Evolutionary conservation across 1,140 invertebrate genomes (phyloP), one percentile per base, ranked within the genome.

Genomic region (Saccostrea echinata): DNA sequence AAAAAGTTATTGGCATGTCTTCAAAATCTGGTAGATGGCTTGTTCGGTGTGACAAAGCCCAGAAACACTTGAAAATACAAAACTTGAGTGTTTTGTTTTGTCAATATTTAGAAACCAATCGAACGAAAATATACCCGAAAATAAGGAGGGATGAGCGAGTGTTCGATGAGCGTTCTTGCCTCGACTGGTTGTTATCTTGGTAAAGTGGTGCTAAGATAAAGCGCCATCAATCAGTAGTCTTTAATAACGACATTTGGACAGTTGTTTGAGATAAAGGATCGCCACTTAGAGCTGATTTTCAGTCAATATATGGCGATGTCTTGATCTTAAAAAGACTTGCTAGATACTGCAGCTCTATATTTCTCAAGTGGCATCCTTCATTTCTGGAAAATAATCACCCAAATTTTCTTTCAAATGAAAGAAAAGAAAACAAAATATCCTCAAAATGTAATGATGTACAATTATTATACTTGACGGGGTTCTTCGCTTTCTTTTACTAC

Each of bases 231-330:
- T 76, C 68, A 76, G 68, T 30, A 76, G 27, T 76, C 68, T 76
- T 30, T 76, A 76, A 76, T 76, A 76, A 76, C 68, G 68, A 76
- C 68, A 76, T 76, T 76, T 76, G 68, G 68, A 76, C 68, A 76
- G 68, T 76, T 33, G 24, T 76, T 33, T 3, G 68, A 76, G 68
- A 76, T 76, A 76, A 76, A 27, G 11, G 13, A 16, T 76, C 68
- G 68, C 68, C 68, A 76, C 68, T 76, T 76, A 76, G 30, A 76
- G 68, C 27, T 30, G 68, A 76, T 76, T 76, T 76, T 16, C 68
- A 76, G 68, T 30, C 68, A 76, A 76, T 76, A 76, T 76, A 76
- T 76, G 68, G 30, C 68, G 27, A 76, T 76, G 24, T 33, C 68
- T 76, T 76, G 27, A 76, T 76, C 68, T 76, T 76, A 27, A 76